Conservation (phyloP, 2,888 invertebrate genomes). For the Chymomyza procnemis region DNA sequence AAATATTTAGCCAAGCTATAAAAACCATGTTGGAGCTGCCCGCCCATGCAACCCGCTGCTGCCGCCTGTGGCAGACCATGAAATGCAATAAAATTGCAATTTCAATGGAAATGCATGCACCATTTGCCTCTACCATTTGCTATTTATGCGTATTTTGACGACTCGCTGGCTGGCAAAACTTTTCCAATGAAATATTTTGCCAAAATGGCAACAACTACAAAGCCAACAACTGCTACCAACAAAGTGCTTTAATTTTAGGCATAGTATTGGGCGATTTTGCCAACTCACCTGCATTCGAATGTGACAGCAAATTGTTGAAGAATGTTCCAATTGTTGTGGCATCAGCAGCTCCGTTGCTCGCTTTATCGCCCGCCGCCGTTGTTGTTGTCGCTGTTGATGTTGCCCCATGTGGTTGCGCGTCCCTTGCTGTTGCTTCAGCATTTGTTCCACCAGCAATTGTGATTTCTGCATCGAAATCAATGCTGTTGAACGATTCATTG, state of each 20-base stretch:
- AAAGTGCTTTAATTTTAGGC: not conserved
- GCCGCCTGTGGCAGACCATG: slow-evolving; percentile 44
- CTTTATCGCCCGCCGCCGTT: slow-evolving; percentile 38
- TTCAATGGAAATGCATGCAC: not conserved
- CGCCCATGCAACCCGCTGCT: too few relatives aligned
- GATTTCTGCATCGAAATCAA: slow-evolving; percentile 79
- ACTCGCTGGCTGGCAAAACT: slow-evolving; percentile 11
- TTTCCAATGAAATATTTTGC: slow-evolving; percentile 54
- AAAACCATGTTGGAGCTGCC: not conserved
- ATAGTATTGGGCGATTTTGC: not conserved
- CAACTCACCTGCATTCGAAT: slow-evolving; percentile 77
- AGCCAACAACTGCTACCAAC: not conserved
- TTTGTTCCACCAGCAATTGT: slow-evolving; percentile 69
- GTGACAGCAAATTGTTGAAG: slow-evolving; percentile 77
- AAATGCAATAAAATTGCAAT: slow-evolving; percentile 59
- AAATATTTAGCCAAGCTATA: not conserved
- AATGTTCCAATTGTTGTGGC: slow-evolving; percentile 77
- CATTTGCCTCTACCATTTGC: not conserved
- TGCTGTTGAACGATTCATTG: slow-evolving; percentile 79
- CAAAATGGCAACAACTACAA: not conserved
- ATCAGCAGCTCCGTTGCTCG: slow-evolving; percentile 40
- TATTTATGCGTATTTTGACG: slow-evolving; percentile 25
- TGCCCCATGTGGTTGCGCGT: slow-evolving; percentile 33
- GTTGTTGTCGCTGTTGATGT: slow-evolving; percentile 37
- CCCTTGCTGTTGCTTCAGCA: slow-evolving; percentile 32